phyloP scores from a whole-genome alignment of 1,140 invertebrate genomes.

The Brachionus paranguensis region DNA sequence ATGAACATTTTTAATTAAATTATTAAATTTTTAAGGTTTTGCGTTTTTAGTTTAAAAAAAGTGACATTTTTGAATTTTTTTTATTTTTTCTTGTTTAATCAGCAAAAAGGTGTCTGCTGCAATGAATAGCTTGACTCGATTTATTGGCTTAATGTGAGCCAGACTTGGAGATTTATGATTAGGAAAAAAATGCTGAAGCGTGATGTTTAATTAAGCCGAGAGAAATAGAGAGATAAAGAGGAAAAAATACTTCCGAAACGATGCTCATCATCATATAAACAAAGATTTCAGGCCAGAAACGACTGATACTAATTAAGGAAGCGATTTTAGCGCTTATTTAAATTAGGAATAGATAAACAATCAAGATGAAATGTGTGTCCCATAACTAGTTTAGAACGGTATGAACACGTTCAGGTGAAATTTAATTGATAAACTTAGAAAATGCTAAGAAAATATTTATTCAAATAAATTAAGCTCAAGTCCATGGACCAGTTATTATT shows the following conservation, averaged over 20 bases:
- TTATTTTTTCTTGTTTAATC: neutral
- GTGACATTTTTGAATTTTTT: neutral
- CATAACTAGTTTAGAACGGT: conserved; percentile 2
- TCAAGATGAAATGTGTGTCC: neutral
- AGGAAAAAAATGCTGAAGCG: neutral
- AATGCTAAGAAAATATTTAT: neutral
- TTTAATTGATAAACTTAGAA: neutral
- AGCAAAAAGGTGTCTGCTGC: neutral
- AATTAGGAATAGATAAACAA: neutral
- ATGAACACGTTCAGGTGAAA: conserved; percentile 11
- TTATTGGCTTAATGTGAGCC: neutral
- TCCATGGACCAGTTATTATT: neutral
- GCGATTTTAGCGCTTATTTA: neutral
- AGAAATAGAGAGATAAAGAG: neutral
- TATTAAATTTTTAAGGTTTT: neutral
- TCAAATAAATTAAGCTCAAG: neutral
- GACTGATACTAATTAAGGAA: conserved; percentile 2
- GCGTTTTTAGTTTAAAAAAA: neutral
- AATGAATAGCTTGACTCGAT: neutral
- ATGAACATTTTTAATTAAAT: neutral
- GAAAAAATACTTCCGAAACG: neutral
- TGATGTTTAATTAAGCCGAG: neutral
- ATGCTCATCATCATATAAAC: neutral
- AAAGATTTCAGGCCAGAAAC: neutral
- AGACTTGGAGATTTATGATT: neutral